Evolutionary conservation across 2,113 vertebrate species (phyloP).

Genomic region (Cebidichthys violaceus): DNA sequence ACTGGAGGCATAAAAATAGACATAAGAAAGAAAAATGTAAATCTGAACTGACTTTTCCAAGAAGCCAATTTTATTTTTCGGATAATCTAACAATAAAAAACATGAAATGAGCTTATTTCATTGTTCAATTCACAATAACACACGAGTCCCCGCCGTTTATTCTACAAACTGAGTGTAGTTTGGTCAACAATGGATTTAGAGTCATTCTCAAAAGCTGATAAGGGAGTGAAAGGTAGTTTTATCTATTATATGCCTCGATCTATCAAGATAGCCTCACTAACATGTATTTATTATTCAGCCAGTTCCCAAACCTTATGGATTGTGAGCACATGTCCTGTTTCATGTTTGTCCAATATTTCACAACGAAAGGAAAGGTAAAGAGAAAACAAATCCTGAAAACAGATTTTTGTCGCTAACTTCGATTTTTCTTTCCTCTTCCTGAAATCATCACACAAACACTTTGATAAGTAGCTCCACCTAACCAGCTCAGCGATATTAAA

Average conservation of each 20-base stretch:
- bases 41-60: constrained; percentile 14
- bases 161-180: not conserved
- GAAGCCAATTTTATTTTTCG: not conserved
- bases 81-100: not conserved
- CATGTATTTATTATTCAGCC: not conserved
- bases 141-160: not conserved
- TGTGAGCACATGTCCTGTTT: no score
- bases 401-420: not conserved
- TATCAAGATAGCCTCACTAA: not conserved
- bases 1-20: constrained; percentile 25
- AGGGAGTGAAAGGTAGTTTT: not conserved
- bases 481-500: not conserved
- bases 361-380: not conserved
- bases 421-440: not conserved
- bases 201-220: not conserved
- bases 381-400: not conserved
- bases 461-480: no score
- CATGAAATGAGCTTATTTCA: not conserved
- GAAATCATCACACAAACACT: no score
- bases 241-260: no score
- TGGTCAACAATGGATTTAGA: not conserved
- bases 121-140: not conserved
- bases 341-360: not conserved
- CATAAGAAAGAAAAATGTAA: not conserved
- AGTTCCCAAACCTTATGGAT: not conserved